A percentile compares a stretch with the other conserved stretches of the same genome.
Conservation (phyloP, 2,797 vertebrate genomes). For the Lophius americanus region DNA sequence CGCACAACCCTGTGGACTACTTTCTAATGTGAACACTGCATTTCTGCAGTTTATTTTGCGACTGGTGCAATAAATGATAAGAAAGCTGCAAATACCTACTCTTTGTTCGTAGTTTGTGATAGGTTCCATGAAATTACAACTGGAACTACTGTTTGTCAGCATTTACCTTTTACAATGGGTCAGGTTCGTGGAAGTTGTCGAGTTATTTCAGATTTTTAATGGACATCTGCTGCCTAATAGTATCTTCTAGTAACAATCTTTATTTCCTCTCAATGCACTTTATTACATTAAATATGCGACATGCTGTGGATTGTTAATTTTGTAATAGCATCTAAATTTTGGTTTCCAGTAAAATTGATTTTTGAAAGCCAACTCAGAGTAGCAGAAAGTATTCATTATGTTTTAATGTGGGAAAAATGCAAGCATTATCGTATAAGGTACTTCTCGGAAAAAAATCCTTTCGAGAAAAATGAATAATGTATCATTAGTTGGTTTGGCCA, state of each 20-base stretch:
- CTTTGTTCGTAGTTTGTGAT: too few relatives aligned
- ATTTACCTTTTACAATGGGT: not conserved
- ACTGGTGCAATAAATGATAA: not conserved
- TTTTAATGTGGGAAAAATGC: constrained; percentile 16
- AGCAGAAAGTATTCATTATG: constrained; percentile 8
- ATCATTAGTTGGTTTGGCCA: constrained; percentile 31
- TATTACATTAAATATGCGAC: constrained; percentile 9
- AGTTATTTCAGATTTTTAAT: too few relatives aligned
- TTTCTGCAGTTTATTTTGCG: not conserved
- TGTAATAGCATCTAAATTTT: constrained; percentile 8
- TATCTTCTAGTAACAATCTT: not conserved
- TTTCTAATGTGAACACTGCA: not conserved
- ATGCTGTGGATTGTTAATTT: constrained; percentile 2
- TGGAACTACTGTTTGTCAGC: not conserved
- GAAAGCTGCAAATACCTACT: not conserved
- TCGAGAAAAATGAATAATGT: constrained; percentile 41
- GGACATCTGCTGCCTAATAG: too few relatives aligned
- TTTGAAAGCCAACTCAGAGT: constrained; percentile 7
- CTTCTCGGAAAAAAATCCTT: constrained; percentile 3
- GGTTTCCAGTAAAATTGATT: constrained; percentile 17
- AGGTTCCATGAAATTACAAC: not conserved
- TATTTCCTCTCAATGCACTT: not conserved
- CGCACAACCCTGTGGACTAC: not conserved
- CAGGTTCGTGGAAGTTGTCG: too few relatives aligned
- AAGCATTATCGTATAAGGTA: constrained; percentile 16